Conservation (phyloP, 2,888 invertebrate species). For the Buathra laborator region DNA sequence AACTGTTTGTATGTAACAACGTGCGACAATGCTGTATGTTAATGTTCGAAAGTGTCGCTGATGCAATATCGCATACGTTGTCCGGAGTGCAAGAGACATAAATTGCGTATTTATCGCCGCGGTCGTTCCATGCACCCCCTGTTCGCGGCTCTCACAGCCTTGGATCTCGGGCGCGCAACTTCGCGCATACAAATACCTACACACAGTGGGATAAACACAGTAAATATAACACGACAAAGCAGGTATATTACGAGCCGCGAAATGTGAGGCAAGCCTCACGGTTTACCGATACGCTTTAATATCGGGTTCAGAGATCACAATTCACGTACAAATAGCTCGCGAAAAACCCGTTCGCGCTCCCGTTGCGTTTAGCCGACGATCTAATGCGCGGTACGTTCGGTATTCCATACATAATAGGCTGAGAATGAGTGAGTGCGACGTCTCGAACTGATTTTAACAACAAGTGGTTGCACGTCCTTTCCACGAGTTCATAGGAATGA, state of each 20-base stretch:
- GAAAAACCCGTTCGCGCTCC: constrained; percentile 71
- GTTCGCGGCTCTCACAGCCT: constrained; percentile 64
- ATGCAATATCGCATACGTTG: constrained; percentile 74
- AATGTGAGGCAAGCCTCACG: constrained; percentile 14
- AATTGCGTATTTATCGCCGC: constrained; percentile 79
- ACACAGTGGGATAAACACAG: constrained; percentile 9
- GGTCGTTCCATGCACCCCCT: constrained; percentile 61
- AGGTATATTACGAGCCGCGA: constrained; percentile 30
- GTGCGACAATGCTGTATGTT: constrained; percentile 77
- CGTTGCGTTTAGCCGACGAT: constrained; percentile 65
- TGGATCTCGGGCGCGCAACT: constrained; percentile 64
- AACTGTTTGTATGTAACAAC: constrained; percentile 11
- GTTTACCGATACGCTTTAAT: constrained; percentile 53
- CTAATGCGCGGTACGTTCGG: not conserved
- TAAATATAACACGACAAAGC: constrained; percentile 37
- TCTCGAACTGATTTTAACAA: constrained; percentile 1
- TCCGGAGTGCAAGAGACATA: constrained; percentile 73
- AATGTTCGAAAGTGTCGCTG: constrained; percentile 79
- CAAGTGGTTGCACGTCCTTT: not conserved
- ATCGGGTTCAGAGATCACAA: constrained; percentile 75
- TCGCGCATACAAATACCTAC: not conserved
- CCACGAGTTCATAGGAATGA: not conserved
- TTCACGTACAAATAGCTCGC: constrained; percentile 61
- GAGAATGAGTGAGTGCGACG: constrained; percentile 4
- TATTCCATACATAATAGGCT: constrained; percentile 5